Conservation (phyloP, 1,140 invertebrate genomes). For the Delia radicum region DNA sequence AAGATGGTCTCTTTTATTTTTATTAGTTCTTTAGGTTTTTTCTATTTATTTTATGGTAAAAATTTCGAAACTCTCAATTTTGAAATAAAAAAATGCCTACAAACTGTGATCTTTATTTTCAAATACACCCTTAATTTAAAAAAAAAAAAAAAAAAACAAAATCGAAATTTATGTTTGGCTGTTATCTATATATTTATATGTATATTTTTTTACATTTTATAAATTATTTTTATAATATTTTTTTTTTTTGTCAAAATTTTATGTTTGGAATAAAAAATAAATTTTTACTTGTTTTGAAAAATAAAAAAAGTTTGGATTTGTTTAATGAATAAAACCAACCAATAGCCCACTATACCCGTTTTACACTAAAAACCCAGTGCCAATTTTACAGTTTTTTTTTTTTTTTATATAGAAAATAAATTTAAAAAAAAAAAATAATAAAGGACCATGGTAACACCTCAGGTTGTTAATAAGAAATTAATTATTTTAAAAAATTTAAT, state of each 20-base stretch:
- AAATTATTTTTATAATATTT: constrained; percentile 20
- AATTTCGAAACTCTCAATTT: constrained; percentile 29
- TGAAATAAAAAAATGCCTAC: constrained; percentile 34
- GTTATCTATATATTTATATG: constrained; percentile 37
- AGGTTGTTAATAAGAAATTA: constrained; percentile 21
- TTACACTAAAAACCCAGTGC: background rate
- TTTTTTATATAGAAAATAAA: background rate
- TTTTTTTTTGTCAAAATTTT: constrained; percentile 31
- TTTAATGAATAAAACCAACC: background rate
- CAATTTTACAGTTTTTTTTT: background rate
- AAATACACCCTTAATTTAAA: constrained; percentile 9
- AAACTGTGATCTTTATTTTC: constrained; percentile 54
- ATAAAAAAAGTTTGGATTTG: background rate
- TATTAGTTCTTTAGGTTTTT: constrained; percentile 18
- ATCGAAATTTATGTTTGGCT: constrained; percentile 52
- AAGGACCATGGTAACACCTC: constrained; percentile 13
- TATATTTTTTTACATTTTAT: constrained; percentile 31
- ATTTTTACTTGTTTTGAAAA: background rate
- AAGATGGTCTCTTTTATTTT: constrained; percentile 25
- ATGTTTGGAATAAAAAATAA: constrained; percentile 13
- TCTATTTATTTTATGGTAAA: constrained; percentile 22
- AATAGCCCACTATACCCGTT: background rate
- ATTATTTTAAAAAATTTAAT: background rate
- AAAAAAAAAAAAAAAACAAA: too few species aligned
- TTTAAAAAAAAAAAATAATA: background rate